Evolutionary conservation across 1,140 invertebrate genomes (phyloP), one percentile per base, ranked within the genome.

Genomic region (Homalodisca vitripennis): DNA sequence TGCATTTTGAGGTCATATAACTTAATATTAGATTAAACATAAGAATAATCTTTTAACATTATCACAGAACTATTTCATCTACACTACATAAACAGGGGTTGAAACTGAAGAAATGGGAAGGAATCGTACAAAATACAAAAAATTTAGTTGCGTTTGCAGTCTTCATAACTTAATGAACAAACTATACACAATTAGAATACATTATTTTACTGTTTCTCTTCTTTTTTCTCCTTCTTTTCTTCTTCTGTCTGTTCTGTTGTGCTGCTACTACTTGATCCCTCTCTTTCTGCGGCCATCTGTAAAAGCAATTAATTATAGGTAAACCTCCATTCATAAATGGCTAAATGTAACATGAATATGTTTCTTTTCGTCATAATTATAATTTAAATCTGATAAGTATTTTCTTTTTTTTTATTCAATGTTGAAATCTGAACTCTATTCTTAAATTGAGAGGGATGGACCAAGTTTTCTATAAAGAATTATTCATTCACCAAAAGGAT

Each of bases 231-330:
- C 26, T 66, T 66, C 22, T 66, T 66, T 22, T 66, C 63, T 2
- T 41, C 32, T 26, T 66, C 63, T 17, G 32, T 46, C 26, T 66
- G 63, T 27, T 66, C 34, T 6, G 32, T 26, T 66, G 63, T 10
- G 48, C 67, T 69, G 22, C 70, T 62, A 53, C 71, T 31, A 29
- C 70, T 69, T 12, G 34, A 31, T 22, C 68, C 53, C 51, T 73
- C 72, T 26, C 70, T 46, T 34, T 73, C 72, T 22, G 72, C 67
- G 3, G 72, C 72, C 72, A 73, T 73, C 72, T 73, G 63, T 34
- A 31, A 66, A 51, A 65, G 6, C 1, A 53, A 68, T n/a, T n/a
- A n/a, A n/a, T n/a, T n/a, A n/a, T n/a, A n/a, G n/a, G n/a, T n/a
- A n/a, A n/a, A n/a, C n/a, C n/a, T n/a, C n/a, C n/a, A n/a, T n/a